Base-by-base conservation (phyloP, 1,140 invertebrate genomes). In the Drosophila tani region DNA sequence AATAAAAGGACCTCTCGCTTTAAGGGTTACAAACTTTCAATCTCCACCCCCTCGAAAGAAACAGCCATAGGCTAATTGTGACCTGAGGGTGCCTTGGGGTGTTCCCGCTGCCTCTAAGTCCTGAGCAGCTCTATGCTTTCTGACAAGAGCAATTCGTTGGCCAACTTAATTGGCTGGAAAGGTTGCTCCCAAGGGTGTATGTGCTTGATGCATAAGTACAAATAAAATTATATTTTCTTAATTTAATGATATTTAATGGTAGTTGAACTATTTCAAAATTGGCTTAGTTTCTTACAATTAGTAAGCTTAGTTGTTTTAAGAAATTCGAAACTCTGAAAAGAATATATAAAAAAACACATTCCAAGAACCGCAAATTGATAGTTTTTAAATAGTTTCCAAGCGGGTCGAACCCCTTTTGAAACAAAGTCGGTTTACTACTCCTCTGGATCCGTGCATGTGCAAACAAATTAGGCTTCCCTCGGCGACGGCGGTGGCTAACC, bases 401-500 rank as follows among this genome's bases (percentile, higher is more conserved):
- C 4, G 15, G 1, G 24, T 2, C 29, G n/a, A 51, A 27, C 45
- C 66, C 43, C 35, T 51, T 51, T 47, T 1, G 21, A 47, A 17
- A n/a, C n/a, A 15, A 17, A 67, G 17, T 5, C 35, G 38, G 14
- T 19, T n/a, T 9, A 27, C 68, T n/a, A 70, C 68, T 17, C 12
- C 38, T 53, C 46, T 73, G 68, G n/a, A 32, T 27, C 19, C 27
- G 47, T 55, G 53, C 57, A 24, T 62, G 32, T 76, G 45, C 64
- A 62, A 88, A 87, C 84, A 87, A 87, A 88, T 87, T 87, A 81
- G 80, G 65, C 60, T 83, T 88, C 71, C 84, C 76, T 68, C 73
- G 41, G 46, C 47, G 40, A 50, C 47, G 68, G 56, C 64, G 59
- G 40, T 69, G 82, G 76, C 67, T 79, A 83, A 88, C 83, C 84